Evolutionary conservation across 2,888 invertebrate species (phyloP), one percentile per base, ranked within the genome.

Genomic region (Torymus tubicola): DNA sequence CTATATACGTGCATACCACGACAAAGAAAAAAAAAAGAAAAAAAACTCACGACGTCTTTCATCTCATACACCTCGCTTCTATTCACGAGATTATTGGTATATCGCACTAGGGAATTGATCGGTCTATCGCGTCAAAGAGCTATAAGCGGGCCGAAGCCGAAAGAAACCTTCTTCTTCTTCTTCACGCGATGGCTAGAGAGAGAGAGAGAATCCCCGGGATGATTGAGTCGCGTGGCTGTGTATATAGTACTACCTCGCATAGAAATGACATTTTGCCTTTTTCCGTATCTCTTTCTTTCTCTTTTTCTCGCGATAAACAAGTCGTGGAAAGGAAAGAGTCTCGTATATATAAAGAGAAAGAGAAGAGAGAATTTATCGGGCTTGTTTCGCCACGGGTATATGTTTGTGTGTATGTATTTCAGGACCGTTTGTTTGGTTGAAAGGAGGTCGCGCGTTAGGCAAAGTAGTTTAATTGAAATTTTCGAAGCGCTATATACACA

Each of bases 381-480:
- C 67, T 76, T 72, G 76, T 80, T 72, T 52, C 61, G 67, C 11
- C 8, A 3, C 42, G 57, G 61, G 67, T 67, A 76, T 80, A 80
- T 80, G 42, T 42, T 5, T 80, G 74, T 42, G 50, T 11, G 53
- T 12, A n/a, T 13, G 24, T 21, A 18, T 55, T 2, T 16, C 18
- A 18, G 31, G 14, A 18, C 16, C 64, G 21, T 72, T 70, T 65
- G 57, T 42, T 42, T 42, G 8, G 42, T 42, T 42, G 42, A 42
- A 42, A 42, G 42, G 42, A 42, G 8, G 8, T 8, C 31, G 42
- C 42, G 8, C 42, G 8, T 42, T 42, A 42, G 50, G 85, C 83
- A 84, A 85, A 85, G 86, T 86, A 86, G 87, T 87, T 87, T 88
- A 88, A 87, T 88, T 88, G 87, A 87, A 42, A 88, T 88, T 88